These are phyloP conservation scores for Thalassarche chlororhynchos DNA, from an alignment of 2,113 vertebrate species.

Conservation along the genomic window DNA sequence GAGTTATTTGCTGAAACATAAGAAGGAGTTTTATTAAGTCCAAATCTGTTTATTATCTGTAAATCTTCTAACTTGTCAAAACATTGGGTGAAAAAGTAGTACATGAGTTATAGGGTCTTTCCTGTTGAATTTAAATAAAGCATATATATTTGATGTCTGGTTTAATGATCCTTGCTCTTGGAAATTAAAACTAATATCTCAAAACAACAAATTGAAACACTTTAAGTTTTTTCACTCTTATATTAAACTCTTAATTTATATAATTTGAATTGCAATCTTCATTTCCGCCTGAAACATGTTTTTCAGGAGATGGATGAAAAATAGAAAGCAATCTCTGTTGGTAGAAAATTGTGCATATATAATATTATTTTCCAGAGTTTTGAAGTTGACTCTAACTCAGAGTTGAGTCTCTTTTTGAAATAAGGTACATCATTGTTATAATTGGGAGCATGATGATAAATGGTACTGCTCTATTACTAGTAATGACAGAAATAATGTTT, in stretches of 20 bases:
- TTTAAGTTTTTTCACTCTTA: neutral
- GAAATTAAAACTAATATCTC: neutral
- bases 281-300: neutral
- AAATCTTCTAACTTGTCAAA: neutral
- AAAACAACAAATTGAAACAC: neutral
- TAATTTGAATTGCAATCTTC: neutral
- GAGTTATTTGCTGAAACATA: neutral
- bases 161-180: neutral
- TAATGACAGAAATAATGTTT: neutral
- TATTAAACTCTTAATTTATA: neutral
- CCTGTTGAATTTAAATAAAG: neutral
- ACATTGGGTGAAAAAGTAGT: neutral
- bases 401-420: neutral
- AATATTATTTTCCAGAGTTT: neutral
- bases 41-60: neutral
- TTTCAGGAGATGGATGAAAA: neutral
- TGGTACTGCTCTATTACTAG: neutral
- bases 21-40: neutral
- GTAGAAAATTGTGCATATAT: neutral
- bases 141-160: neutral
- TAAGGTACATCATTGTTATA: neutral
- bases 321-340: neutral
- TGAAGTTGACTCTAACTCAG: neutral
- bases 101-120: neutral
- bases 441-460: neutral